These are phyloP conservation scores for Calameuta idolon DNA, from an alignment of 2,888 invertebrate species.

Conservation along the genomic window DNA sequence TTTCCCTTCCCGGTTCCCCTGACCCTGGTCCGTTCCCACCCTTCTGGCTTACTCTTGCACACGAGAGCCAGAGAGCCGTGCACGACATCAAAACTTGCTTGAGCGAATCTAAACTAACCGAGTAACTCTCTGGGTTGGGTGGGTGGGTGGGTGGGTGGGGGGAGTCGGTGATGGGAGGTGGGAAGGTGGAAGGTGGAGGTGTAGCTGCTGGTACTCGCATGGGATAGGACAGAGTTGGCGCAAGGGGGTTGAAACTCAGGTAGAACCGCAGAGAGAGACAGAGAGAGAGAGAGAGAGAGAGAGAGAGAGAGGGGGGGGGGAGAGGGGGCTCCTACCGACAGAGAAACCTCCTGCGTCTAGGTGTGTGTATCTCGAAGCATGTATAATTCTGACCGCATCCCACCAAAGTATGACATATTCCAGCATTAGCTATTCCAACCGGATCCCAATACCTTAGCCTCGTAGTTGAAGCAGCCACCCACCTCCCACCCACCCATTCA, in stretches of 20 bases:
- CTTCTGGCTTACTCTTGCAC: too few species aligned
- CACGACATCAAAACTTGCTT: constrained; percentile 60
- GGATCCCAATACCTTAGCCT: constrained; percentile 42
- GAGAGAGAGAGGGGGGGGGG: too few species aligned
- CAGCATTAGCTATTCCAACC: constrained; percentile 50
- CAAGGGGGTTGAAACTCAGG: too few species aligned
- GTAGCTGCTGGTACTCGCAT: too few species aligned
- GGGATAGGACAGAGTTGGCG: too few species aligned
- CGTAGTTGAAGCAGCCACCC: not conserved
- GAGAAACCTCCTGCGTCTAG: too few species aligned
- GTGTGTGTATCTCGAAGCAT: constrained; percentile 33
- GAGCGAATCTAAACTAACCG: constrained; percentile 61
- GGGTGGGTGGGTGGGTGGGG: constrained; percentile 16
- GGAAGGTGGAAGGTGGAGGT: not conserved
- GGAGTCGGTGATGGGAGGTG: constrained; percentile 28
- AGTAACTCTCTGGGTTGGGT: constrained; percentile 54
- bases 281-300: too few species aligned
- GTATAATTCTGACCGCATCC: constrained; percentile 56
- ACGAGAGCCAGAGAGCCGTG: constrained; percentile 11
- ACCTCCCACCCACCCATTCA: not conserved
- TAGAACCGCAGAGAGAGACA: too few species aligned
- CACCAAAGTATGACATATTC: constrained; percentile 56
- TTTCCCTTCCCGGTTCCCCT: too few species aligned
- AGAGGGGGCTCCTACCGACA: too few species aligned
- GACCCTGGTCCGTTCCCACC: too few species aligned